Evolutionary conservation across 2,888 invertebrate genomes (phyloP).

Genomic region (Ornithoptera priamus): DNA sequence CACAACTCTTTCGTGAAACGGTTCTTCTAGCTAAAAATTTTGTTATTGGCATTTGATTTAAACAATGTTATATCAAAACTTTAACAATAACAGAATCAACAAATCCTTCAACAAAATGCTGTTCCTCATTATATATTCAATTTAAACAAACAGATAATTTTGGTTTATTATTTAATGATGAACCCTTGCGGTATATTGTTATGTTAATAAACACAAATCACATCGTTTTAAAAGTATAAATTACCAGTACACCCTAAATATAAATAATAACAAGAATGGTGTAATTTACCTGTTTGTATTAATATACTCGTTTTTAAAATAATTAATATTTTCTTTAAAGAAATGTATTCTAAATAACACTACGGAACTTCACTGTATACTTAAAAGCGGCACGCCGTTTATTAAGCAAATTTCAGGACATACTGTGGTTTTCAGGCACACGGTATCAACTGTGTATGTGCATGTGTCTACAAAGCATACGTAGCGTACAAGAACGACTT

Average conservation of each 20-base stretch:
- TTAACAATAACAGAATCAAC: not conserved
- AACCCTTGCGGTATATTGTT: not conserved
- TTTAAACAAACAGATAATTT: not conserved
- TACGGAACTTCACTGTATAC: not conserved
- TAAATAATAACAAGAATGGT: too few species aligned
- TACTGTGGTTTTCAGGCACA: not conserved
- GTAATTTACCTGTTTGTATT: too few species aligned
- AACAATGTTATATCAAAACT: not conserved
- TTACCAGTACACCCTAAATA: not conserved
- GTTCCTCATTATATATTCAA: not conserved
- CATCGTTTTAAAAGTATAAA: not conserved
- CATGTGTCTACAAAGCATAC: not conserved
- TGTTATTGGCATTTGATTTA: not conserved
- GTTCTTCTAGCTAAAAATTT: not conserved
- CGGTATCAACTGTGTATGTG: not conserved
- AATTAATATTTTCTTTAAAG: too few species aligned
- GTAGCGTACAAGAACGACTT: not conserved
- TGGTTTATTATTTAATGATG: not conserved
- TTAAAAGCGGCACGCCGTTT: not conserved
- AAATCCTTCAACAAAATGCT: not conserved
- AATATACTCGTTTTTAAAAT: too few species aligned
- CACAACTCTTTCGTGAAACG: not conserved
- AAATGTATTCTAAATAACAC: too few species aligned
- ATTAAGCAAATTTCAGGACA: not conserved
- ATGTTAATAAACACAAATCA: not conserved